These are phyloP conservation scores for Lepidostoma basale DNA, from an alignment of 1,140 invertebrate species.

Conservation along the genomic window DNA sequence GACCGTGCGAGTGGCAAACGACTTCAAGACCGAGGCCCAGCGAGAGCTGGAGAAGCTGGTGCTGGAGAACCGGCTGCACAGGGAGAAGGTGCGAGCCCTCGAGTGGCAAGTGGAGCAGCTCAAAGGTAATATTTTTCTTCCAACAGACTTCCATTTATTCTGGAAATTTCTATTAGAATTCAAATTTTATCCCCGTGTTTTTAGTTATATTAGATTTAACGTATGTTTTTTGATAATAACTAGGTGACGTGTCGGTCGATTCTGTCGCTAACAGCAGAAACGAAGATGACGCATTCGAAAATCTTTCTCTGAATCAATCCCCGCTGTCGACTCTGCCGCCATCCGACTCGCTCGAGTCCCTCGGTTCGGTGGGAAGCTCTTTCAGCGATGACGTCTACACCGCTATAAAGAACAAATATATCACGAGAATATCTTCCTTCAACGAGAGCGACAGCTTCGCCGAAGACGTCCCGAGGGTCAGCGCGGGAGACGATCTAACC, in stretches of 20 bases:
- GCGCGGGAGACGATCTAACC: slow-evolving; percentile 23
- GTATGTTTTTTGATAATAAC: slow-evolving; percentile 10
- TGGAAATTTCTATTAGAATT: not conserved
- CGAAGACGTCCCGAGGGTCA: not conserved
- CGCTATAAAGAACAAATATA: slow-evolving; percentile 54
- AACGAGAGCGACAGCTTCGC: slow-evolving; percentile 1
- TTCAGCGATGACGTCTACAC: slow-evolving; percentile 54
- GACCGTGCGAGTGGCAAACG: slow-evolving; percentile 92
- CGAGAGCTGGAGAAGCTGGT: slow-evolving; percentile 81
- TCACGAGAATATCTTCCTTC: slow-evolving; percentile 49
- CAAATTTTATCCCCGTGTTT: not conserved
- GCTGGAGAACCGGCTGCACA: slow-evolving; percentile 80
- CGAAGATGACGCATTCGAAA: slow-evolving; percentile 48
- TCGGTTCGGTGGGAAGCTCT: slow-evolving; percentile 50
- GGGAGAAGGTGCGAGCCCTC: slow-evolving; percentile 76
- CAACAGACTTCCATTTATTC: not conserved
- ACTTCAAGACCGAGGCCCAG: slow-evolving; percentile 89
- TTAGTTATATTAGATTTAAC: not conserved
- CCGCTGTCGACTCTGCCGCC: not conserved
- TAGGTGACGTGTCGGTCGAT: slow-evolving; percentile 11
- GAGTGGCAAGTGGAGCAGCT: slow-evolving; percentile 81
- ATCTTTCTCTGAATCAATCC: slow-evolving; percentile 48
- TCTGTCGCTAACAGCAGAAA: slow-evolving; percentile 8
- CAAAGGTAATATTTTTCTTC: slow-evolving; percentile 64
- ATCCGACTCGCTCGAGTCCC: slow-evolving; percentile 41